Base-by-base conservation (phyloP, 2,888 invertebrate species). In the Himalopsyche anomala region DNA sequence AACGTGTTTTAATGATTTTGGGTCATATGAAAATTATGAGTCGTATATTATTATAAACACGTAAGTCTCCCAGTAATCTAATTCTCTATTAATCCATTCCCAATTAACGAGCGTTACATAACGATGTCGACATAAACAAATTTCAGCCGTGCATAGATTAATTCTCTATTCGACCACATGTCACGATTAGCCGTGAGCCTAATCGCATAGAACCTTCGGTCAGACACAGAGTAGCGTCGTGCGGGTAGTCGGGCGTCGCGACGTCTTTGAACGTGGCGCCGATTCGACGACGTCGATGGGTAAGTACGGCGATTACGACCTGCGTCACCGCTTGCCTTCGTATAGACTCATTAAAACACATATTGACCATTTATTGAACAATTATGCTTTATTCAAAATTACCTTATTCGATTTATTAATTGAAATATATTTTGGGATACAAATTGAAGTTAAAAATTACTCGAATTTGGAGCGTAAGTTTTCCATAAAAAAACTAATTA, bases 121-220 rank as follows among this genome's bases (percentile, higher is more conserved):
- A 56, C 6, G 62, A 6, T 28, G 19, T 62, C 62, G 19, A 62
- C 62, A n/a, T 56, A 56, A 56, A 56, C 56, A 56, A 56, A 56
- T 17, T n/a, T 56, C 56, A 9, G 3, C 6, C 2, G 9, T 0
- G 62, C 62, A 4, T 19, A 28, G 9, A 62, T 62, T 62, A 62
- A 62, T 62, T 62, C 62, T 62, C 19, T 19, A 62, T 19, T 62
- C 19, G 62, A 62, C 62, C 62, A 62, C 62, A 62, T 62, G 62
- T 62, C 62, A 62, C 62, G 11, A 62, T 62, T 62, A 19, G 4
- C 62, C 62, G 62, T 6, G n/a, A 62, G 9, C 62, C 19, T 62
- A 19, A 62, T 28, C 62, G 62, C 62, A 62, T 6, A 11, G 19
- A 62, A 8, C 62, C 62, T 62, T 62, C 62, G 62, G 62, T 28